Evolutionary conservation across 2,113 vertebrate species (phyloP), one percentile per base, ranked within the genome.

Genomic region (Recurvirostra avosetta): DNA sequence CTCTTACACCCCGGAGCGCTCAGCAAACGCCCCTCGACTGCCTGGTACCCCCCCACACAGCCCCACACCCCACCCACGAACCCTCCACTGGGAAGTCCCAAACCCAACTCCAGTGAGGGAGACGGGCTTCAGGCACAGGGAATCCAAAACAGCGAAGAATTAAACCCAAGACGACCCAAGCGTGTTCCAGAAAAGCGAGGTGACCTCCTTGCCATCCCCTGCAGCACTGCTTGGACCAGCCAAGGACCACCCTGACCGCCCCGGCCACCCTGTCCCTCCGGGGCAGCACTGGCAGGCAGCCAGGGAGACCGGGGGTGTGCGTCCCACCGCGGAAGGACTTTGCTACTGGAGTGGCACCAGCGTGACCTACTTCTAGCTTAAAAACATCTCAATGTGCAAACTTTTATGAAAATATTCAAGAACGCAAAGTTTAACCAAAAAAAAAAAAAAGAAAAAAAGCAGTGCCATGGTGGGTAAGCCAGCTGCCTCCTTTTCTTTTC

Each of bases 181-280:
- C 4, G 15, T 50, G n/a, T 26, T 68, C 52, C 43, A 59, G 53
- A 62, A 19, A 36, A 88, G 55, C 0, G 6, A 59, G 21, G 36
- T 41, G 66, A 71, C 21, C 62, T 71, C 58, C 55, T 86, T 1
- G 0, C 26, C 29, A 21, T 21, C 41, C 27, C 40, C 75, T 41
- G 34, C 21, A 49, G 63, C 18, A 6, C 8, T 2, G 3, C 30
- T 30, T 17, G 52, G 53, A 50, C 6, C 63, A 72, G 36, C 22
- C 67, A 56, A 40, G 36, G 47, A 41, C 38, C 52, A 40, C 16
- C 41, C 20, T 2, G 2, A 19, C 30, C 32, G 14, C 21, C 12
- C 16, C 0, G 4, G 45, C 8, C 4, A 3, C n/a, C 41, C 15
- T 0, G 1, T 40, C 23, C 25, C 41, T 10, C 34, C 1, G 2